Base-by-base conservation (phyloP, 1,140 invertebrate species). In the Dendroctonus ponderosae region DNA sequence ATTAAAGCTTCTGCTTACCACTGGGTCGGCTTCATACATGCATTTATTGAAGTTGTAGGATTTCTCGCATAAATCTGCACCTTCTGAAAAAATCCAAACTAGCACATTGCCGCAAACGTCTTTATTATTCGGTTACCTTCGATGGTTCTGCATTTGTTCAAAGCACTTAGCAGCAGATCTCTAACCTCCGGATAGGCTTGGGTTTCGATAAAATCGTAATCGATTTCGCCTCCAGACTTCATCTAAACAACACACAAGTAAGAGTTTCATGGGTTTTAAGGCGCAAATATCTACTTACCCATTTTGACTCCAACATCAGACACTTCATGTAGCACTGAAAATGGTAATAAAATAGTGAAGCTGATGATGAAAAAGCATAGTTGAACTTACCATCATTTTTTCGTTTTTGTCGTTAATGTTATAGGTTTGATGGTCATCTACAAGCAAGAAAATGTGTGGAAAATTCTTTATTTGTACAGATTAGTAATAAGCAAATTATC, bases 261-360 rank as follows among this genome's bases (percentile, higher is more conserved):
- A 11, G 7, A n/a, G 53, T 56, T 5, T 46, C 8, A 3, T 12
- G 43, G 43, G 43, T 12, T 1, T 44, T 9, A 12, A 46, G 43
- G 2, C 43, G 8, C 8, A 9, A 37, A 6, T 6, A 52, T 9
- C 6, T 26, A 52, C 61, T 48, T 68, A 74, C 72, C 72, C 72
- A 74, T 67, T 71, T 74, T 43, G 69, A 67, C 64, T 70, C 67
- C 37, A 65, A n/a, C 72, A 74, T 74, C 5, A 74, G 43, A 56
- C 72, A 74, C 41, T 72, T 72, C 72, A 74, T 74, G 15, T 74
- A 74, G 49, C 71, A 72, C 72, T 74, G 50, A 56, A 71, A 69
- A 62, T 39, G 37, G 37, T 12, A 59, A 59, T 37, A 38, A 48
- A 41, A 50, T 61, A 38, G 44, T 26, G 12, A 0, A 52, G 46